A percentile compares a stretch with the other conserved stretches of the same genome.
phyloP scores from a whole-genome alignment of 1,140 invertebrate species.

The Lepidurus arcticus region DNA sequence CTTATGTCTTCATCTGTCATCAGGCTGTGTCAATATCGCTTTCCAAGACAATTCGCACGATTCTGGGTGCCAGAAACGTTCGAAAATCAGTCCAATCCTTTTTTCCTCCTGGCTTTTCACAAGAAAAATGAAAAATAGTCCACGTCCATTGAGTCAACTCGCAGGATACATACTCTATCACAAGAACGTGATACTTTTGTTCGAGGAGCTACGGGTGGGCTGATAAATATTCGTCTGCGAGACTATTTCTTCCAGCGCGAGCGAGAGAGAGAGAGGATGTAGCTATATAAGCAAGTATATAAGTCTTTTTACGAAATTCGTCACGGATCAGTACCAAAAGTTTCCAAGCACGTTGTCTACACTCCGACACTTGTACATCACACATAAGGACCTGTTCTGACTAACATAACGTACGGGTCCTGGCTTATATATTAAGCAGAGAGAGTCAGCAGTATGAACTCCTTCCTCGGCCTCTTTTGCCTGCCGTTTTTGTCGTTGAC shows the following conservation, averaged over 20 bases:
- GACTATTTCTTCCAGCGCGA: not conserved
- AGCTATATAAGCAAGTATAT: not conserved
- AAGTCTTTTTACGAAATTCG: constrained; percentile 1
- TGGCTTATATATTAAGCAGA: constrained; percentile 21
- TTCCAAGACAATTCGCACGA: not conserved
- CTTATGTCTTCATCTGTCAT: constrained; percentile 1
- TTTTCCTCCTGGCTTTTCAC: not conserved
- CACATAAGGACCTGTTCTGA: constrained; percentile 2
- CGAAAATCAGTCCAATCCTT: not conserved
- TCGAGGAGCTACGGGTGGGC: constrained; percentile 20
- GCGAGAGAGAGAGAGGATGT: not conserved
- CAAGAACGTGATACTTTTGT: not conserved
- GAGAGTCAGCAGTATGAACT: not conserved
- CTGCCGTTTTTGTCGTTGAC: not conserved
- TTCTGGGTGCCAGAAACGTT: no score
- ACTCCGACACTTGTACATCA: not conserved
- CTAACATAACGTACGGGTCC: not conserved
- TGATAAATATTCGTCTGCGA: constrained; percentile 13
- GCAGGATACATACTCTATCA: constrained; percentile 15
- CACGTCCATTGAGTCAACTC: not conserved
- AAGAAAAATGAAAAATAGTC: not conserved
- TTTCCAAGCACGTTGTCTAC: constrained; percentile 13
- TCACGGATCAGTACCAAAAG: not conserved
- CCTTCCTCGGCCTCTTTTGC: not conserved
- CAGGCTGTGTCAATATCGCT: not conserved